Evolutionary conservation across 1,140 invertebrate genomes (phyloP), one percentile per base, ranked within the genome.

Genomic region (Patella vulgata): DNA sequence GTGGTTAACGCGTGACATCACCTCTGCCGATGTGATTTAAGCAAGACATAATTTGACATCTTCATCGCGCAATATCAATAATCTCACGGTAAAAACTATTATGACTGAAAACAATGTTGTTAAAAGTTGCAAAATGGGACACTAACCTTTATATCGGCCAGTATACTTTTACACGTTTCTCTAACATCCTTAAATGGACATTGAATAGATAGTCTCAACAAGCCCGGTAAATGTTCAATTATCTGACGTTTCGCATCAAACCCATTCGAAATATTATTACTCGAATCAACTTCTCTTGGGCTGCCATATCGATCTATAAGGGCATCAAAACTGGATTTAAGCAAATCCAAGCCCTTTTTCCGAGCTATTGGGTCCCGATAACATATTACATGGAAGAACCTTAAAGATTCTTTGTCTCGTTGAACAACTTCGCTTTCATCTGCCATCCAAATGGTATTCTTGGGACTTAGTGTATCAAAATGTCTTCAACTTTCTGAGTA

Each of bases 171-270:
- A 36, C 68, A 73, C 21, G 68, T 71, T 43, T 75, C 70, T 9
- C 73, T 40, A 0, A 80, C 68, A 58, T 82, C 80, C 23, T 73
- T 66, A 62, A 82, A 79, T 3, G 80, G 80, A 64, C 78, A 80
- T 9, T 67, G 19, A 27, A 65, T 54, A 0, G 74, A 71, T 12
- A 82, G 44, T 19, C 75, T 59, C n/a, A 79, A 55, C 28, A 80
- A 56, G 33, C 73, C 73, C 23, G 75, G 73, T 44, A 82, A 33
- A 17, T 76, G 62, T 54, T 76, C 73, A 25, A 71, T 62, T 0
- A 81, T 43, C 12, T 64, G 63, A 21, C 52, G 68, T 42, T 30
- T 46, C 31, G 33, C 40, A 14, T 66, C 56, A 21, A 63, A 27
- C n/a, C 57, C 59, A 53, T 74, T 66, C n/a, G 61, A 30, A 21